Conservation (phyloP, 2,113 vertebrate species). For the Protobothrops flavoviridis region DNA sequence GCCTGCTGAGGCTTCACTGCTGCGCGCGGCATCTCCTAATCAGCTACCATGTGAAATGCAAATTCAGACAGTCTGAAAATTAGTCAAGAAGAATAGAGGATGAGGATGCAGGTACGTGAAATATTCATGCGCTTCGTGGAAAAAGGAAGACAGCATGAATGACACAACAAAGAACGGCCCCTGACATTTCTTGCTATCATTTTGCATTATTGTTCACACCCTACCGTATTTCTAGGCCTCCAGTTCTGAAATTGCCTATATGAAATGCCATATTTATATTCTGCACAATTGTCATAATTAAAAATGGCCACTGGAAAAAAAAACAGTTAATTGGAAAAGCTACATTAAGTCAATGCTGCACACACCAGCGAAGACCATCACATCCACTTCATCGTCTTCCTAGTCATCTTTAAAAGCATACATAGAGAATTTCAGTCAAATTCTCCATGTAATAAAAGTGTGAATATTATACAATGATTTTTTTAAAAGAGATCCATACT, state of each 20-base stretch:
- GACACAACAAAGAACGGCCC: slow-evolving; percentile 98
- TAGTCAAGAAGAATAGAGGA: slow-evolving; percentile 93
- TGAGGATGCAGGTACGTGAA: slow-evolving; percentile 96
- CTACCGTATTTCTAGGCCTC: slow-evolving; percentile 82
- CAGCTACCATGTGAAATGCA: slow-evolving; percentile 96
- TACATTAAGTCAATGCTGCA: slow-evolving; percentile 35
- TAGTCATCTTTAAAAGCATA: slow-evolving; percentile 24
- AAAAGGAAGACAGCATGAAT: slow-evolving; percentile 90
- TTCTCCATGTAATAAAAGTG: slow-evolving; percentile 13
- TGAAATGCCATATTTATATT: slow-evolving; percentile 66
- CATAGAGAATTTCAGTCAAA: background rate
- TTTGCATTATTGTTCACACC: slow-evolving; percentile 93
- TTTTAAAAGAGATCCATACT: slow-evolving; percentile 12
- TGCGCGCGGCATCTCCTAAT: slow-evolving; percentile 84
- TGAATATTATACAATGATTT: slow-evolving; percentile 10
- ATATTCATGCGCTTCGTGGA: slow-evolving; percentile 93
- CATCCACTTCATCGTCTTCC: slow-evolving; percentile 7
- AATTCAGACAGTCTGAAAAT: slow-evolving; percentile 99
- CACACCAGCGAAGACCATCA: slow-evolving; percentile 36
- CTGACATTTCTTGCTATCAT: slow-evolving; percentile 86
- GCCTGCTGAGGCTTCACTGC: slow-evolving; percentile 88
- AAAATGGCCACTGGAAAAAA: slow-evolving; percentile 56
- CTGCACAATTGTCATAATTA: slow-evolving; percentile 70
- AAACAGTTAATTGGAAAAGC: slow-evolving; percentile 56
- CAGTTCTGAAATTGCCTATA: slow-evolving; percentile 65